Base-by-base conservation (phyloP, 2,113 vertebrate species). In the Pipra filicauda region DNA sequence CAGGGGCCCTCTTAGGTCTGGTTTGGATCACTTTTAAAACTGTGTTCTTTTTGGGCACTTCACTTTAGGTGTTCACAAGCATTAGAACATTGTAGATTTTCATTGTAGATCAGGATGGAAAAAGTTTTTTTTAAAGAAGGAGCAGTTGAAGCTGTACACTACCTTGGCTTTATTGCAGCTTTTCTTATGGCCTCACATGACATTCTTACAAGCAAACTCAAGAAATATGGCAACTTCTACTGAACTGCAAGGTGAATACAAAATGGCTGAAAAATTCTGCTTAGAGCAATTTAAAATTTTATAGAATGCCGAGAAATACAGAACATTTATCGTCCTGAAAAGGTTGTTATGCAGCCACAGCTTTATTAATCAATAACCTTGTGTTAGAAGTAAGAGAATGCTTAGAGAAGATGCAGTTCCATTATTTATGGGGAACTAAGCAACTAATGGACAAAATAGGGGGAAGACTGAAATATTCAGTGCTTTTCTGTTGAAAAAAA, bases 351-450 rank as follows among this genome's bases (percentile, higher is more conserved):
- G 67, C 55, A 85, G 49, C 80, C 91, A 89, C 83, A 86, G 69
- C 64, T 95, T 91, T 91, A 92, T 92, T 92, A 95, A 97, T 96
- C 95, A 92, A 95, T 95, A 96, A 73, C 41, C 39, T 92, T 75
- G 72, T 49, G 67, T 64, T 95, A 74, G 73, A 91, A 83, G 75
- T 46, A 77, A 84, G 37, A 48, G 35, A 82, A 82, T 65, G 24
- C 54, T 85, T 87, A 94, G 58, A 85, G 73, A 87, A 95, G 81
- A 87, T 75, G 74, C 37, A 85, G 70, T 85, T 96, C n/a, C 62
- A 95, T 96, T 97, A 95, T 94, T 95, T 91, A 95, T 93, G 44
- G 76, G 49, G 43, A 95, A 78, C 86, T 84, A 89, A 84, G 91
- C 14, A 84, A 95, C 88, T 96, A 96, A 95, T 95, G 89, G 84